Base-by-base conservation (phyloP, 1,140 invertebrate genomes). In the Trialeurodes vaporariorum region DNA sequence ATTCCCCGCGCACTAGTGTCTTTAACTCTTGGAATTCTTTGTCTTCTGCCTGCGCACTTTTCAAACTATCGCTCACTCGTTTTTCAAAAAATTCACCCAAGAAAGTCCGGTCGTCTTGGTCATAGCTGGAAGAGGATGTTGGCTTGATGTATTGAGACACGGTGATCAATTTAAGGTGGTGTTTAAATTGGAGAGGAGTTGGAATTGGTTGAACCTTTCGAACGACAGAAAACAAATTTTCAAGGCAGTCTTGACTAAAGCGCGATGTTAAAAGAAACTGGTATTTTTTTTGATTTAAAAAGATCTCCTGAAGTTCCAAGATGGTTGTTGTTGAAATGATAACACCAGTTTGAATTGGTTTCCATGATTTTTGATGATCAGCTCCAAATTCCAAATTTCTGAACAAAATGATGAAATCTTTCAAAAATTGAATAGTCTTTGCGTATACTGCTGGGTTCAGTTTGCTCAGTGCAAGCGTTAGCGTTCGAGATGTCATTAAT, bases 101-200 rank as follows among this genome's bases (percentile, higher is more conserved):
- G 66, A 61, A 71, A 34, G 40, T 22, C 61, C 69, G 17, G 61
- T 71, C 67, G 65, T 72, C 67, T 65, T 66, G 22, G 27, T 70
- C 61, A 64, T 67, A 70, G 64, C 63, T 72, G n/a, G 69, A 63
- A 64, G 66, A 67, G 22, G 69, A 70, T 23, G 70, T 60, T 24
- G 64, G 24, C 34, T 70, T 70, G 65, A 70, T 68, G 25, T 64
- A 71, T 61, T 70, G 68, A 49, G 68, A 65, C 26, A 72, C 64
- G 60, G 63, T 59, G 22, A 72, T 67, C 25, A 71, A 65, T 67
- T 69, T 68, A 12, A 70, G 63, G 63, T 69, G 67, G 25, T 70
- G 64, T 70, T 70, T 71, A 61, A 71, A 69, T 66, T 72, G 72
- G n/a, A 69, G 49, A 27, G 64, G 66, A 62, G 68, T 72, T 21